Conservation (phyloP, 2,888 invertebrate genomes). For the Rhopalosiphum nymphaeae region DNA sequence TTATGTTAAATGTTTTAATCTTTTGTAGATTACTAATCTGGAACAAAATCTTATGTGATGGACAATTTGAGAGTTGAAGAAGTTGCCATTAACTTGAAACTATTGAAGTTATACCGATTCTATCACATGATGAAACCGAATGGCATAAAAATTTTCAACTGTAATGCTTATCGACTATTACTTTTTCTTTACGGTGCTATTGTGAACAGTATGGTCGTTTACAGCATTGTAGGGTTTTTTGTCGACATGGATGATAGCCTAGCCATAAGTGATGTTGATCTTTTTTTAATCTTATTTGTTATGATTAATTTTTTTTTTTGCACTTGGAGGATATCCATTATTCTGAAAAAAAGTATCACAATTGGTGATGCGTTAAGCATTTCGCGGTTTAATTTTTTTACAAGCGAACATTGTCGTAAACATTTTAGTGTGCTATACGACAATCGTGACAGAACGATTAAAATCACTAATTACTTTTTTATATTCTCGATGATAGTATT, state of each 20-base stretch:
- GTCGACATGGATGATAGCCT: not conserved
- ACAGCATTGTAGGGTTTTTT: not conserved
- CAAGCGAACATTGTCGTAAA: not conserved
- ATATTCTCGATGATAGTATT: not conserved
- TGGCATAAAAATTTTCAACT: not conserved
- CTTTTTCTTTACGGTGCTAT: not conserved
- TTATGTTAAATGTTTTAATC: not conserved
- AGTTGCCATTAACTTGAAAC: not conserved
- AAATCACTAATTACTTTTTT: not conserved
- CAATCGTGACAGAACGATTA: not conserved
- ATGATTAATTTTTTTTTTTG: not conserved
- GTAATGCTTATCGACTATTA: not conserved
- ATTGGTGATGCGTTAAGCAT: not conserved
- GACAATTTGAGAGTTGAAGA: not conserved
- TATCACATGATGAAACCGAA: not conserved
- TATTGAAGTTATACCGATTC: not conserved
- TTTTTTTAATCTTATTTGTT: not conserved
- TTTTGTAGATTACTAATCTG: not conserved
- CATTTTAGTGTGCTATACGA: not conserved
- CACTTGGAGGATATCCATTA: not conserved
- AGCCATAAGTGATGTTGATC: not conserved
- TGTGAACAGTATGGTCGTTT: not conserved
- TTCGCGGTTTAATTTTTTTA: not conserved
- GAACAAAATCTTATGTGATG: not conserved
- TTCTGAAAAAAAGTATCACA: not conserved